Base-by-base conservation (phyloP, 2,888 invertebrate genomes). In the Chymomyza caudatula region DNA sequence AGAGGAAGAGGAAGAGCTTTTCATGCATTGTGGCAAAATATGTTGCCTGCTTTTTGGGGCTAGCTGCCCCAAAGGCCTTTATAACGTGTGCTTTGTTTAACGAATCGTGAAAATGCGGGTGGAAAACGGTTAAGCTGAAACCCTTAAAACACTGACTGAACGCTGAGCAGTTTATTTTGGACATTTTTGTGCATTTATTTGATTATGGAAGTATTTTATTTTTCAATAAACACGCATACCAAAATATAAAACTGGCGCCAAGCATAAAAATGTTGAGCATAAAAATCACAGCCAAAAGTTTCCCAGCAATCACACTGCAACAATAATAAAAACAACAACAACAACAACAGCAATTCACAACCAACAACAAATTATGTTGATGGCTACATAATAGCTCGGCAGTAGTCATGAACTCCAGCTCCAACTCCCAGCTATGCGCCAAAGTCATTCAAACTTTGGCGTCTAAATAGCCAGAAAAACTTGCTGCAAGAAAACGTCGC, bases 41-140 rank as follows among this genome's bases (percentile, higher is more conserved):
- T 67, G 65, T 63, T 72, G 74, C 61, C 53, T 47, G 58, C 29
- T 63, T 58, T 60, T 67, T 37, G 44, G 49, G 17, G 53, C 60
- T 67, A 61, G 23, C 37, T 44, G 37, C 11, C 22, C 23, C 19
- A 23, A 15, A 15, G 66, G 13, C 59, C n/a, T 49, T 62, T 65
- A 58, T 83, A 88, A 89, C 89, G 88, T 90, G 88, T 89, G 89
- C 89, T 88, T 89, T 90, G 90, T 89, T 90, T 89, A 90, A 90
- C 90, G 90, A 90, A 90, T 89, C 90, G 88, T 89, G 78, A 86
- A 89, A 89, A 90, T 90, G 89, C 90, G 90, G 90, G 90, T 83
- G 87, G 77, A 77, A 77, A 67, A 11, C 62, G 53, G 8, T 37
- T 1, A 2, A 8, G 11, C 29, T 37, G 29, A 37, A 37, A 37